These are phyloP conservation scores for Ardeotis arabs DNA, from an alignment of 2,113 vertebrate genomes.

Conservation along the genomic window DNA sequence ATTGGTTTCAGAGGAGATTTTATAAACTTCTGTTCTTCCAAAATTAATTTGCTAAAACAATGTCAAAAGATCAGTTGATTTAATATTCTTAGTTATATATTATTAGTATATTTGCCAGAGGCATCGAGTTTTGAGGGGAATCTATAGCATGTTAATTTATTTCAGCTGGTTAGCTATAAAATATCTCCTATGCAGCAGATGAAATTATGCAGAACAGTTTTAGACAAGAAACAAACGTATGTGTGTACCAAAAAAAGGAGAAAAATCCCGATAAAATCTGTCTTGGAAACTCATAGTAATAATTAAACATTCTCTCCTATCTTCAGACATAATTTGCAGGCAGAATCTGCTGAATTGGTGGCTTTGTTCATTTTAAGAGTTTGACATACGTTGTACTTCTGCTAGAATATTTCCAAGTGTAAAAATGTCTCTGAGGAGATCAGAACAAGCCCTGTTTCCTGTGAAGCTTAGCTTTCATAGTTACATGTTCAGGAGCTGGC, in stretches of 20 bases:
- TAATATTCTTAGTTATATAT: not conserved
- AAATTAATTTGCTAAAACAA: not conserved
- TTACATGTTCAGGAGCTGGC: not conserved
- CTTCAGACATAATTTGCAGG: not conserved
- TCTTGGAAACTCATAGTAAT: not conserved
- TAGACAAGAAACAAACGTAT: not conserved
- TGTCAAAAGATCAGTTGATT: not conserved
- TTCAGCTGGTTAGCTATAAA: not conserved
- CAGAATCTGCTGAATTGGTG: not conserved
- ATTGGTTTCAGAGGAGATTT: not conserved
- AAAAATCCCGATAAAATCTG: rapidly evolving
- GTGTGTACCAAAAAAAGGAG: not conserved
- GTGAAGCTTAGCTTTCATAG: not conserved
- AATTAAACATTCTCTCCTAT: not conserved
- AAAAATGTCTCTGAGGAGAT: not conserved
- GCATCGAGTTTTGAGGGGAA: not conserved
- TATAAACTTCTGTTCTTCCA: not conserved
- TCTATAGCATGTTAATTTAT: not conserved
- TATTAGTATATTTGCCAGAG: not conserved
- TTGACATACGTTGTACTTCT: not conserved
- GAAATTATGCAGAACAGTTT: not conserved
- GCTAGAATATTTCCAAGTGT: not conserved
- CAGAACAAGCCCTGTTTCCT: not conserved
- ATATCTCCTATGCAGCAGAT: not conserved
- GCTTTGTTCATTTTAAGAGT: not conserved